Base-by-base conservation (phyloP, 2,797 vertebrate species). In the Peromyscus attwateri region DNA sequence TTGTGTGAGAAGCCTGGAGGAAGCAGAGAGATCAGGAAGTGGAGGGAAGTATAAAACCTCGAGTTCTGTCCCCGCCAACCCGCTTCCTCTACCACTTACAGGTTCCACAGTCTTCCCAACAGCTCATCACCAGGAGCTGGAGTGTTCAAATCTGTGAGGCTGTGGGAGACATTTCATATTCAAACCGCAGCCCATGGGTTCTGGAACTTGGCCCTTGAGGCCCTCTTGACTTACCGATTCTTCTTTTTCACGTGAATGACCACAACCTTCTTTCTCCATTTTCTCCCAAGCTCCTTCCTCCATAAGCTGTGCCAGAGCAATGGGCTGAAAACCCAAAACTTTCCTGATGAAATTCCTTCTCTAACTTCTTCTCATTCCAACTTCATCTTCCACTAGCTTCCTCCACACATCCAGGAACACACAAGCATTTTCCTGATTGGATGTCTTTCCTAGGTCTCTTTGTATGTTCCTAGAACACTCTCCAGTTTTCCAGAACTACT, bases 351-450 rank as follows among this genome's bases (percentile, higher is more conserved):
- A 49, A n/a, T 68, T 49, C 29, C 40, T 85, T 34, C 46, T 29
- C 40, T 85, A 46, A 23, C 17, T 2, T 68, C 43, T 43, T 52
- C 83, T 49, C 43, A n/a, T 7, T 85, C 19, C 31, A 52, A 0
- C 43, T 19, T 55, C 37, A 7, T 76, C 27, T 73, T 62, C 96
- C 11, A 6, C 46, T 27, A 23, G 82, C 57, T 23, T 94, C 6
- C 4, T 2, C 0, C 4, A 6, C 29, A 17, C 27, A 46, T 0
- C 1, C 0, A 71, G 21, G 66, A 21, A 25, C 31, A 25, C 13
- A 11, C 46, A 71, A 25, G 31, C 46, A 17, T 71, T 55, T 52
- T 70, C 43, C n/a, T 29, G 34, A 55, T 29, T 70, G 46, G 46
- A 27, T 8, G 0, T 52, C 46, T 70, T 37, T 55, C 27, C 81